These are phyloP conservation scores for Laterallus jamaicensis DNA, from an alignment of 2,113 vertebrate genomes.

Conservation along the genomic window DNA sequence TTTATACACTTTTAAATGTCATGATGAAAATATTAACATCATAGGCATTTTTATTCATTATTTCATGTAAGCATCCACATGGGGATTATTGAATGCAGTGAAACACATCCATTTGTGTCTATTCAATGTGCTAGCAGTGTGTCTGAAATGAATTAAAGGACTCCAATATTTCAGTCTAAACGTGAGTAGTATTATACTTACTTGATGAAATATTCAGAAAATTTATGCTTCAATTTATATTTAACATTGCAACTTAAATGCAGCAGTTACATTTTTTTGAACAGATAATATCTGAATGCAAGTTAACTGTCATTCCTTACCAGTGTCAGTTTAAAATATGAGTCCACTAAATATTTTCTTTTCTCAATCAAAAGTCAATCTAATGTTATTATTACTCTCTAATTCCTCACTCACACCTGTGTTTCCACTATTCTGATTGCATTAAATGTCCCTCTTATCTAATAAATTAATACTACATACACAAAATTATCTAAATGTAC, in stretches of 20 bases:
- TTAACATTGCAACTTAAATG: not conserved
- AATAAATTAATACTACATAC: not conserved
- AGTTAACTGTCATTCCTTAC: not conserved
- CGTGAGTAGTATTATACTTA: not conserved
- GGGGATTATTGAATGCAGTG: not conserved
- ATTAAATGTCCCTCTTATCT: not conserved
- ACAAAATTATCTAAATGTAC: not conserved
- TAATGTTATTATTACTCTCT: not conserved
- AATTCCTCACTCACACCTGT: not conserved
- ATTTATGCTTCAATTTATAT: not conserved
- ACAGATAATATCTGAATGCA: not conserved
- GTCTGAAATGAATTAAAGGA: not conserved
- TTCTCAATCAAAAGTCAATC: not conserved
- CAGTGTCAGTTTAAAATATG: not conserved
- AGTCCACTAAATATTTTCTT: not conserved
- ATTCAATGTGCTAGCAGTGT: not conserved
- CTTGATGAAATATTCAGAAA: not conserved
- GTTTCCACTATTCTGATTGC: not conserved
- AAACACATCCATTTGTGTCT: not conserved
- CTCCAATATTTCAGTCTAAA: not conserved
- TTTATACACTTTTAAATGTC: conserved; percentile 5
- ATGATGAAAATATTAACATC: not conserved
- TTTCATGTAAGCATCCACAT: not conserved
- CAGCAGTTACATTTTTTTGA: not conserved
- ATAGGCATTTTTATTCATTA: not conserved